Conservation (phyloP, 2,113 vertebrate species). For the Mus musculus region DNA sequence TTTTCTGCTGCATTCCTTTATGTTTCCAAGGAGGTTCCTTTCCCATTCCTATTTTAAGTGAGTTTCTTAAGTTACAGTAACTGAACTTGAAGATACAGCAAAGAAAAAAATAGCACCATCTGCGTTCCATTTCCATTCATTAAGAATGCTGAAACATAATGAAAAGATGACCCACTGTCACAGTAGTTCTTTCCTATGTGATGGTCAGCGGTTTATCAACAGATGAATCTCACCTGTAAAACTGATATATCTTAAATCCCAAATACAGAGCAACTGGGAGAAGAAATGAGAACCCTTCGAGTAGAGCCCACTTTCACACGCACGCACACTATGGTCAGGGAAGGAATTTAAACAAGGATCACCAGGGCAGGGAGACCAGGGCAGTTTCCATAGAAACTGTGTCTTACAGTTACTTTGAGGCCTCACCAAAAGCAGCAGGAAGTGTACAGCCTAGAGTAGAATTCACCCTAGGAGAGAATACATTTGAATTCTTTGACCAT, state of each 20-base stretch:
- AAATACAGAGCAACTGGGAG: neutral
- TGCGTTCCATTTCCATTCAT: constrained; percentile 60
- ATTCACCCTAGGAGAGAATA: neutral
- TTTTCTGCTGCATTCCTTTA: constrained; percentile 4
- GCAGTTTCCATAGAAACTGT: constrained; percentile 68
- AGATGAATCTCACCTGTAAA: constrained; percentile 12
- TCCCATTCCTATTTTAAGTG: constrained; percentile 36
- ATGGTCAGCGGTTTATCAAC: neutral
- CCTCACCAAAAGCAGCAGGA: constrained; percentile 46
- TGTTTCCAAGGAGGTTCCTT: constrained; percentile 53
- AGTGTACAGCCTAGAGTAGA: neutral
- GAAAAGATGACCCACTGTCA: constrained; percentile 39
- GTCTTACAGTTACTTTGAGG: constrained; percentile 13
- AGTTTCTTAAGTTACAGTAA: constrained; percentile 63
- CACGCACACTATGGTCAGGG: constrained; percentile 24
- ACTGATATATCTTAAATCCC: neutral
- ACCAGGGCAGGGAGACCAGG: constrained; percentile 36
- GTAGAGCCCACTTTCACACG: neutral
- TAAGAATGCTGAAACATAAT: constrained; percentile 51
- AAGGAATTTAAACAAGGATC: constrained; percentile 60
- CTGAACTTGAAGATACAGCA: constrained; percentile 61
- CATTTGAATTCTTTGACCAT: neutral
- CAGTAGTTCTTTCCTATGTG: neutral
- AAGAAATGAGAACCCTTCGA: neutral
- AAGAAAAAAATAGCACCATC: constrained; percentile 55